Percentiles rank a stretch among this genome's conserved stretches.
These are phyloP conservation scores for Meandrusa payeni DNA, from an alignment of 2,888 invertebrate species.

Conservation along the genomic window DNA sequence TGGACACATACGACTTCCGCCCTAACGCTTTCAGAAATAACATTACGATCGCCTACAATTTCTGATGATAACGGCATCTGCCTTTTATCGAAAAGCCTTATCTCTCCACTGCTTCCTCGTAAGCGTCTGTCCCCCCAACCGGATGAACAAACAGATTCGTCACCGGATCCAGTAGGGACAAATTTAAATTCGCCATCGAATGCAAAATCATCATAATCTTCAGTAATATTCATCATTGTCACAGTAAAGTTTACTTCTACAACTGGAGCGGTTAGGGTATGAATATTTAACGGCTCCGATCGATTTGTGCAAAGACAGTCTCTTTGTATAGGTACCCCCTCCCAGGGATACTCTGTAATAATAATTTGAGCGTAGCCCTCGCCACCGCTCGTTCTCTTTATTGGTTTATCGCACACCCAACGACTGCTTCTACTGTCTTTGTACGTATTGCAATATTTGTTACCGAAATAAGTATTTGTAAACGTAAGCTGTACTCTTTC, in stretches of 20 bases:
- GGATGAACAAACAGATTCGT: constrained; percentile 82
- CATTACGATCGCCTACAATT: constrained; percentile 70
- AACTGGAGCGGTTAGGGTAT: constrained; percentile 85
- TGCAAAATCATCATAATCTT: constrained; percentile 89
- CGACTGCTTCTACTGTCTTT: constrained; percentile 85
- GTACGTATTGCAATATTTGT: constrained; percentile 84
- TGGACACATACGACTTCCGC: constrained; percentile 84
- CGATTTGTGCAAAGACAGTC: constrained; percentile 88
- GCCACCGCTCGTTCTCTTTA: constrained; percentile 64
- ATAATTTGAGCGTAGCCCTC: constrained; percentile 82
- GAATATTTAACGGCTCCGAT: constrained; percentile 82
- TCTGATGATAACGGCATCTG: constrained; percentile 65
- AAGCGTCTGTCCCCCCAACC: constrained; percentile 84
- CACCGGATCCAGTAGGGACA: constrained; percentile 77
- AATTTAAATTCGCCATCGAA: constrained; percentile 89
- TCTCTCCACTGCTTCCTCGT: constrained; percentile 87
- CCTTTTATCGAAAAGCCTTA: constrained; percentile 83
- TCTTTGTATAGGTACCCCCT: constrained; percentile 83
- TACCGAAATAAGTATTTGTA: constrained; percentile 85
- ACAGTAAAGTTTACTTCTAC: constrained; percentile 88
- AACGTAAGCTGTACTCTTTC: constrained; percentile 86
- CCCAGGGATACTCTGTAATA: constrained; percentile 86
- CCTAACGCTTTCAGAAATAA: constrained; percentile 75
- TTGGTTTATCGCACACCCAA: constrained; percentile 84
- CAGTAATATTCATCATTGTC: constrained; percentile 89